Base-by-base conservation (phyloP, 2,888 invertebrate species). In the Drosophila buzzatii region DNA sequence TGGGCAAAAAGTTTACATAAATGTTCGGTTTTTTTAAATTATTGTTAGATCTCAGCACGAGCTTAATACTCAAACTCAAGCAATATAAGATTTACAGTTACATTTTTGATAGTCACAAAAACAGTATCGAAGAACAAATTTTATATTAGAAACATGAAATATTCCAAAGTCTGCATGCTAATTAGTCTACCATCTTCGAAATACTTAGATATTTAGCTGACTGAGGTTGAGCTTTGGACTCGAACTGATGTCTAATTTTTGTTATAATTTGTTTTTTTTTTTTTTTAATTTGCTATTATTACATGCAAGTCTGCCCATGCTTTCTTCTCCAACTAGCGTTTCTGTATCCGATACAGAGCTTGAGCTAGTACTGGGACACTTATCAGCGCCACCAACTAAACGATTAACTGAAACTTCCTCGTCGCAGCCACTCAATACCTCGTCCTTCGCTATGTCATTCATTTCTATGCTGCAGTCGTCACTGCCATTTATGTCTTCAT, bases 271-370 rank as follows among this genome's bases (percentile, higher is more conserved):
- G 2, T 2, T 2, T 2, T 23, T 23, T 23, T 2, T 23, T 23
- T 2, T 23, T 37, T 31, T 42, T 33, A 23, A 31, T 58, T 23
- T 49, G 12, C 27, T 10, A 53, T 39, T 41, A 39, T 85, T 85
- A 82, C 82, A 45, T 76, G 70, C 16, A 45, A 58, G 18, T 31
- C 44, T 69, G 52, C 45, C 31, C 2, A 31, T 31, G 51, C 68
- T 71, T 33, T 76, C 81, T 7, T 62, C 70, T 37, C 73, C 89
- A 57, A 85, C 74, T 20, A 85, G 64, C 3, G 89, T 85, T 45
- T 88, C 83, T 23, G 85, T 67, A 35, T 85, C 89, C 35, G 85
- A 85, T 49, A 78, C 62, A 8, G 80, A 82, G 14, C 57, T 62
- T n/a, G 73, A 62, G n/a, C 68, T 59, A 7, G 27, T 45, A 41